phyloP scores from a whole-genome alignment of 1,140 invertebrate species.

The Pseudomyrmex gracilis region DNA sequence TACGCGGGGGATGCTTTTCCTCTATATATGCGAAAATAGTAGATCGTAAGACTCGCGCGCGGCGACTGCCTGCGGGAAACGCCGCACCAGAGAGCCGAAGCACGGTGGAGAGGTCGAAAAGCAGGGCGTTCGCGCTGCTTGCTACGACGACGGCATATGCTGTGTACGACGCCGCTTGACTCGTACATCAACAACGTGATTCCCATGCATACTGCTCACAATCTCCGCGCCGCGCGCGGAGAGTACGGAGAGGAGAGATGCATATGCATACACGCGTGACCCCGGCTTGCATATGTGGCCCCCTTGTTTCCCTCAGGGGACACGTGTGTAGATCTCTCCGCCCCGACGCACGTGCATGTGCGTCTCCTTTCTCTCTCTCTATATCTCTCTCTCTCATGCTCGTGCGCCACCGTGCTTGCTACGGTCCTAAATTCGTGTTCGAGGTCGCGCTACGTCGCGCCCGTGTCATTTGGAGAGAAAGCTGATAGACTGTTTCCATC shows the following conservation, averaged over 20 bases:
- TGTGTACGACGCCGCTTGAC: conserved; percentile 73
- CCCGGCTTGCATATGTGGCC: conserved; percentile 29
- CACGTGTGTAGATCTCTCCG: conserved; percentile 28
- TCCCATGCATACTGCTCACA: conserved; percentile 79
- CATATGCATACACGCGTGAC: conserved; percentile 47
- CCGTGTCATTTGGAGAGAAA: conserved; percentile 17
- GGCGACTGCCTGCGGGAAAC: conserved; percentile 2
- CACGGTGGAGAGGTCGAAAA: conserved; percentile 4
- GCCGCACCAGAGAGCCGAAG: conserved; percentile 7
- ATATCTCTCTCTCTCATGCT: too few relatives aligned
- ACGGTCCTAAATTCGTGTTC: conserved; percentile 37
- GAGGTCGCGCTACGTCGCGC: conserved; percentile 46
- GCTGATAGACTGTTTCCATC: background rate
- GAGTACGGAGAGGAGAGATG: background rate
- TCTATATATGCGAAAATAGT: conserved; percentile 71
- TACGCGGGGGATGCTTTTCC: conserved; percentile 67
- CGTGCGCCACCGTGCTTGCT: background rate
- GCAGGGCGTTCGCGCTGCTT: background rate
- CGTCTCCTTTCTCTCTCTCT: background rate
- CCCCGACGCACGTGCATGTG: conserved; percentile 5
- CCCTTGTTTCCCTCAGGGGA: conserved; percentile 11
- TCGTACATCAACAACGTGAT: conserved; percentile 83
- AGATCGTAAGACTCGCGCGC: conserved; percentile 71
- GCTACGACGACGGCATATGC: conserved; percentile 72
- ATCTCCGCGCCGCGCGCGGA: conserved; percentile 14